Evolutionary conservation across 2,113 vertebrate species (phyloP).

Genomic region (Caretta caretta): DNA sequence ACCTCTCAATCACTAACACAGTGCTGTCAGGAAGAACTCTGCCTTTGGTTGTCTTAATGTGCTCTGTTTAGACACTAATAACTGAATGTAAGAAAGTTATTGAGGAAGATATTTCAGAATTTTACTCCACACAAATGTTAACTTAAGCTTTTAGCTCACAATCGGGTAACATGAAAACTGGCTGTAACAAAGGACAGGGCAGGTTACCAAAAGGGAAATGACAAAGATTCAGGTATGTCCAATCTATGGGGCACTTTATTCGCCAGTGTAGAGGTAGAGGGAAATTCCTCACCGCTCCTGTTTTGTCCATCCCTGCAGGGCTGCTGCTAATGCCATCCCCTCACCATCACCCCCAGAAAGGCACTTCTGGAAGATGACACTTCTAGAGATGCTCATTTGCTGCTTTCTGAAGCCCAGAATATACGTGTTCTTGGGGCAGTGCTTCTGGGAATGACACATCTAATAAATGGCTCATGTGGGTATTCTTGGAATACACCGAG

Average conservation of each 20-base stretch:
- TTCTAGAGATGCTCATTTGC: conserved; percentile 7
- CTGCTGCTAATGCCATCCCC: background rate
- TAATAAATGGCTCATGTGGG: background rate
- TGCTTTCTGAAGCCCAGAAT: conserved; percentile 11
- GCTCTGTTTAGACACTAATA: background rate
- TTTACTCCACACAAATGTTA: background rate
- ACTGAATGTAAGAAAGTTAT: background rate
- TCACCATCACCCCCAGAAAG: background rate
- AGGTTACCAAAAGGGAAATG: background rate
- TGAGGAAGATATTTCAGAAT: background rate
- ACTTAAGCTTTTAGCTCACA: background rate
- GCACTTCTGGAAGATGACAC: conserved; percentile 2
- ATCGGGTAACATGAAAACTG: background rate
- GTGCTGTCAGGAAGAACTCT: background rate
- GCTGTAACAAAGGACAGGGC: background rate
- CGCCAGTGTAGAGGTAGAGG: background rate
- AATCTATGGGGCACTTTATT: accelerated
- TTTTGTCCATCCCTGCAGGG: background rate
- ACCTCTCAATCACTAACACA: background rate
- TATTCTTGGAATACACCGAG: background rate
- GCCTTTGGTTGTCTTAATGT: background rate
- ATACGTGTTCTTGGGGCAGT: background rate
- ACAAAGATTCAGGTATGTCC: background rate
- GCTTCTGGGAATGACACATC: conserved; percentile 19
- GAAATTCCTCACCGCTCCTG: background rate